Evolutionary conservation across 2,113 vertebrate genomes (phyloP).

Genomic region (Corythaeola cristata): DNA sequence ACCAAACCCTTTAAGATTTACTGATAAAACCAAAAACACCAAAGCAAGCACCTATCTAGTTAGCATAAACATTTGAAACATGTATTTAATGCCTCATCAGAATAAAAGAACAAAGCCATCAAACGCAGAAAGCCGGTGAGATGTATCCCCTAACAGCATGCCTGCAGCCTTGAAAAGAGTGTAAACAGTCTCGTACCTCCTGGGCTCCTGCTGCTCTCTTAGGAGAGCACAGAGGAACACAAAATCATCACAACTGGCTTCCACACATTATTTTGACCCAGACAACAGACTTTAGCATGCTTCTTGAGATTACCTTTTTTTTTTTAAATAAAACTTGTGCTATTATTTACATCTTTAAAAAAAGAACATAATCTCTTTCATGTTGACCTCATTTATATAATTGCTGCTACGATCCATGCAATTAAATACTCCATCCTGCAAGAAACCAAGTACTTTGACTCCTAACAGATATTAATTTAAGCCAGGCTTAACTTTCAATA

Average conservation of each 20-base stretch:
- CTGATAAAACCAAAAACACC: not conserved
- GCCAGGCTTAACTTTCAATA: not conserved
- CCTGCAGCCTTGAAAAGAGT: conserved; percentile 14
- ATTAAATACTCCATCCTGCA: not conserved
- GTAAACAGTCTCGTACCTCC: not conserved
- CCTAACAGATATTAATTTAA: not conserved
- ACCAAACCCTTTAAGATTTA: not conserved
- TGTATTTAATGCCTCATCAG: conserved; percentile 21
- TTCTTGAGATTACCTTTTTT: not conserved
- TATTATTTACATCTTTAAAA: not conserved
- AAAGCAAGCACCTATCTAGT: not conserved
- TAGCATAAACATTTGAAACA: conserved; percentile 17
- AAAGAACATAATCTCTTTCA: not conserved
- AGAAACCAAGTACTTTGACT: not conserved
- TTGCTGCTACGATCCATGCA: not conserved
- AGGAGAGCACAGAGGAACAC: not conserved
- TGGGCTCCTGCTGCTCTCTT: not conserved
- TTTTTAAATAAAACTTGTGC: not conserved
- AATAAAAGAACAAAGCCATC: conserved; percentile 32
- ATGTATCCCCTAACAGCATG: not conserved
- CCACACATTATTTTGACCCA: not conserved
- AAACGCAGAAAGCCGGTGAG: not conserved
- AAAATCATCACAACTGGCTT: not conserved
- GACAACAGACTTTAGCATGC: not conserved
- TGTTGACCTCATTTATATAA: not conserved